phyloP scores from a whole-genome alignment of 2,797 vertebrate genomes.

The Cynopterus sphinx region DNA sequence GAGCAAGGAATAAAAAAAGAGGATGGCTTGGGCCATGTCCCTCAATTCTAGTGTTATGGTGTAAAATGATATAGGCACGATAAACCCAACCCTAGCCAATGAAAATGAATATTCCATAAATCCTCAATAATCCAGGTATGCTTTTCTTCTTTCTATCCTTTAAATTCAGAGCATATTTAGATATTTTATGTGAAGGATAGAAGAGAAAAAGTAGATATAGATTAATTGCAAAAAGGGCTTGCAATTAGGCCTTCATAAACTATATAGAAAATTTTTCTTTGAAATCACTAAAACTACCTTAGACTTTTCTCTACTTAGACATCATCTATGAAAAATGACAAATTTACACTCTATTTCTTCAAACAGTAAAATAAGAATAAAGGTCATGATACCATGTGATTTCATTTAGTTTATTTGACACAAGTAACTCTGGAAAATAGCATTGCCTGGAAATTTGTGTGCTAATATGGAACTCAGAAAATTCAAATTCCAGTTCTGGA shows the following conservation, averaged over 20 bases:
- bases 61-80: not conserved
- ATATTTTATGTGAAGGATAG: not conserved
- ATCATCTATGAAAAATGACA: not conserved
- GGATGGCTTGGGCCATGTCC: too few relatives aligned
- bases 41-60: not conserved
- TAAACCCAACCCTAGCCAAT: not conserved
- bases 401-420: constrained; percentile 5
- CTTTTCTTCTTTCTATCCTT: not conserved
- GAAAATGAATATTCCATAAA: not conserved
- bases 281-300: not conserved
- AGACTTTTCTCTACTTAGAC: not conserved
- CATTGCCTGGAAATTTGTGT: not conserved
- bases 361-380: not conserved
- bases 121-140: not conserved
- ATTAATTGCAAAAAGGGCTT: not conserved
- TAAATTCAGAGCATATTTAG: not conserved
- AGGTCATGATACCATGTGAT: not conserved
- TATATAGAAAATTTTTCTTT: not conserved
- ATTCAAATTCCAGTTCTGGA: not conserved
- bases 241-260: not conserved
- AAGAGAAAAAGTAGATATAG: not conserved
- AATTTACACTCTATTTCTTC: not conserved
- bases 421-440: not conserved
- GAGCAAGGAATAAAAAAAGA: not conserved
- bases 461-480: not conserved